Base-by-base conservation (phyloP, 1,140 invertebrate species). In the Ceratosolen solmsi region DNA sequence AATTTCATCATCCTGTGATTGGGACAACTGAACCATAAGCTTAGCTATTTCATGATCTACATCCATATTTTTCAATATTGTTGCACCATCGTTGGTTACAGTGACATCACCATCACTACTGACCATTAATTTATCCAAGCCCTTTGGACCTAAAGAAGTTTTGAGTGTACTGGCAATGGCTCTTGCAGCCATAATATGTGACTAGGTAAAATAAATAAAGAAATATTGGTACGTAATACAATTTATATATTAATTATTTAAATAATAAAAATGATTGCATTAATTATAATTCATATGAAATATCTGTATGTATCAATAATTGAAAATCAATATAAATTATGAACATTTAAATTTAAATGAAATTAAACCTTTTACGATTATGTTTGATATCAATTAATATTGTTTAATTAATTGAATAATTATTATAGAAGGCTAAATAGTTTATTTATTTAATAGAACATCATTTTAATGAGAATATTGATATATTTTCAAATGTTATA, bases 1-100 rank as follows among this genome's bases (percentile, higher is more conserved):
- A 89, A 99, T 99, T 93, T 99, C 99, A 93, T 99, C 98, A 92
- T 99, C 99, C 90, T 99, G 99, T 80, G 98, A 99, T 90, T 99
- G 98, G 20, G 98, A 98, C 63, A 99, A 92, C 88, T 99, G 97
- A 22, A 99, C 99, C 94, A 99, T 96, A 7, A 99, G 91, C 89
- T 99, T 99, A 38, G 98, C 99, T 87, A 99, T 98, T 93, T 99
- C 96, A 91, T 99, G 98, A 27, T 99, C 98, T 20, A 99, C 97
- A 92, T 99, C 98, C 99, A 99, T 99, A 89, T 97, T 94, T 90
- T 99, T 98, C 77, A 99, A 93, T 86, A 99, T 99, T 0, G 99
- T 99, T n/a, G 99, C 98, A 33, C 99, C 99, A 93, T 99, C 99
- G 90, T 99, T 99, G 33, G 99, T 99, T 11, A 99, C 96, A 0